Conservation (phyloP, 2,797 vertebrate species). For the Tolypeutes matacus region DNA sequence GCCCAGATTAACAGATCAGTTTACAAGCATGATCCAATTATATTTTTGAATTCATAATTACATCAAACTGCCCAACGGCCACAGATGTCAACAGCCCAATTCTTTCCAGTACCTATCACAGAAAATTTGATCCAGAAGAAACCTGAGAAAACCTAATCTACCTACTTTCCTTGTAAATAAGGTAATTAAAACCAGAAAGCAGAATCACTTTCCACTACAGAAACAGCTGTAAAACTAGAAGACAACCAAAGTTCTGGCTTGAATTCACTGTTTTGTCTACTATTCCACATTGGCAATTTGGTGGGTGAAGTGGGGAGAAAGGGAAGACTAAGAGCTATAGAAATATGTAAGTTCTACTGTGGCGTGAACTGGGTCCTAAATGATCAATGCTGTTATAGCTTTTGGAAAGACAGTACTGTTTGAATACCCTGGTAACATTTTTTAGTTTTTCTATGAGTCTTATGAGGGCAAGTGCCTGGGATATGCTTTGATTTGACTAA, state of each 20-base stretch:
- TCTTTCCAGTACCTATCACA: background rate
- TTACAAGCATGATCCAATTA: no score
- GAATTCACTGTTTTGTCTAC: background rate
- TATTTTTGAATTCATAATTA: no score
- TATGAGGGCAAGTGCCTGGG: background rate
- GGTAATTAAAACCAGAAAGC: conserved; percentile 29
- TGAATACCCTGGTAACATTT: background rate
- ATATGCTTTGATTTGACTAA: background rate
- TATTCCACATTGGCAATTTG: background rate
- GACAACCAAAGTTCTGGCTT: background rate
- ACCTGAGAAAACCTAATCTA: conserved; percentile 29
- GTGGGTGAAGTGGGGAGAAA: rapidly evolving
- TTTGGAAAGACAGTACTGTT: background rate
- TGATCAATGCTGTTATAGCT: background rate
- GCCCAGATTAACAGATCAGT: no score
- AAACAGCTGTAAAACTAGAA: background rate
- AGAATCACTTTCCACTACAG: conserved; percentile 36
- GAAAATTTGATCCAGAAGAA: conserved; percentile 51
- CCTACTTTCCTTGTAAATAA: conserved; percentile 53
- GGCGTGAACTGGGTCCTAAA: background rate
- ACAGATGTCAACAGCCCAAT: background rate
- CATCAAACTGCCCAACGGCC: no score
- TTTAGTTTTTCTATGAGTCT: background rate
- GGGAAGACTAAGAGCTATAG: background rate
- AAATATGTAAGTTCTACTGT: rapidly evolving